phyloP scores from a whole-genome alignment of 1,140 invertebrate genomes.

The Mesaphorura yosii region DNA sequence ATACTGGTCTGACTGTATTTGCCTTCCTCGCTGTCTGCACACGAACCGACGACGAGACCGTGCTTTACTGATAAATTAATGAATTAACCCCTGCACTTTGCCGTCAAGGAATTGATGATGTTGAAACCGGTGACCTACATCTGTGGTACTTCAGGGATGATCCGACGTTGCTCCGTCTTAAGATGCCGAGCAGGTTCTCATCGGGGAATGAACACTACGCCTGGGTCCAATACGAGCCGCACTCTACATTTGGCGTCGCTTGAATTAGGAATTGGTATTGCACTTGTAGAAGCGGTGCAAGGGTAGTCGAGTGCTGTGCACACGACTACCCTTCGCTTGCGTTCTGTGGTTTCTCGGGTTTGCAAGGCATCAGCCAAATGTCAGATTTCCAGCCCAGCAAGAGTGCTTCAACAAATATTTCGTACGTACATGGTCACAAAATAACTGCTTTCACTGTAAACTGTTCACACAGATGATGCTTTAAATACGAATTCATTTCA shows the following conservation, averaged over 20 bases:
- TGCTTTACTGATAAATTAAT: too few relatives aligned
- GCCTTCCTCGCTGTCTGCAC: too few relatives aligned
- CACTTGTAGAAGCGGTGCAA: slow-evolving; percentile 1
- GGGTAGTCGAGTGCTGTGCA: neutral
- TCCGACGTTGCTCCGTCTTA: neutral
- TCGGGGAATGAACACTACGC: neutral
- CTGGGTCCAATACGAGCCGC: neutral
- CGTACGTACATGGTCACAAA: too few relatives aligned
- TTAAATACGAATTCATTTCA: too few relatives aligned
- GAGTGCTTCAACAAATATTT: too few relatives aligned
- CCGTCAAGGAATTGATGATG: too few relatives aligned
- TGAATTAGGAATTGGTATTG: slow-evolving; percentile 1
- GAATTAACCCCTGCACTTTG: too few relatives aligned
- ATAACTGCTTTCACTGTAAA: too few relatives aligned
- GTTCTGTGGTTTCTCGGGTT: neutral
- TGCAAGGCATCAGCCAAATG: neutral
- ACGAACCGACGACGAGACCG: too few relatives aligned
- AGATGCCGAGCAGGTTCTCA: neutral
- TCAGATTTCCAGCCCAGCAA: neutral
- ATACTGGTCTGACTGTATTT: too few relatives aligned
- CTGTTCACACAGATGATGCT: too few relatives aligned
- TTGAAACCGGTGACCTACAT: too few relatives aligned
- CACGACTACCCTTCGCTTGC: slow-evolving; percentile 1
- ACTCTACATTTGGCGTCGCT: neutral
- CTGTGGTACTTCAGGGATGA: neutral